Evolutionary conservation across 2,888 invertebrate species (phyloP), one percentile per base, ranked within the genome.

Genomic region (Oscheius sp.): DNA sequence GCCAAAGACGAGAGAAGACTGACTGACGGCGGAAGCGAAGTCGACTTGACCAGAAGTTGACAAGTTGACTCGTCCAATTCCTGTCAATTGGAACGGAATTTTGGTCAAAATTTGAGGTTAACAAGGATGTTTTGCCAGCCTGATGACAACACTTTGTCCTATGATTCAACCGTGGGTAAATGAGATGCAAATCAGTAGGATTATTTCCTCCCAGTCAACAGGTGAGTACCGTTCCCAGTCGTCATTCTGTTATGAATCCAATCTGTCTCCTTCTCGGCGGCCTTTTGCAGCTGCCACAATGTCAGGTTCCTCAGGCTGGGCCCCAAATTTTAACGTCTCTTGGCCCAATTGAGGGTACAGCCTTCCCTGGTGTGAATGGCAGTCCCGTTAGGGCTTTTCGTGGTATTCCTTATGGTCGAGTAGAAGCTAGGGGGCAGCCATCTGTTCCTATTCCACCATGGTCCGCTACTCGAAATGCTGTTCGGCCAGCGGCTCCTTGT

Each of bases 391-490:
- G 66, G 6, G 49, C 52, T 0, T 66, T 66, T 18, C 49, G 66
- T 1, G 66, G 66, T 13, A 66, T 66, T 66, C 27, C 66, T n/a
- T 66, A 66, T 52, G 66, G 52, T n/a, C 66, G 29, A 7, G n/a
- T 66, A 13, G 66, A 66, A 23, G 35, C 25, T 16, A 5, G 66
- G 29, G 52, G 49, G 12, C 52, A 66, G 21, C 49, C 52, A 16
- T 16, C 52, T 3, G 27, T 29, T 9, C 66, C 52, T 27, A 6
- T 52, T 25, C n/a, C 35, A 29, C 66, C 66, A 13, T 66, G 66
- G 66, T 9, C 18, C 13, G 66, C 27, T 29, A 49, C 49, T 12
- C 27, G 49, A 5, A 49, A 49, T 27, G 66, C 49, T 1, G 52
- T 49, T 1, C 13, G 52, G 6, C 49, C n/a, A 18, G 29, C 49